These are phyloP conservation scores for Coilia nasus DNA, from an alignment of 2,797 vertebrate genomes.

Conservation along the genomic window DNA sequence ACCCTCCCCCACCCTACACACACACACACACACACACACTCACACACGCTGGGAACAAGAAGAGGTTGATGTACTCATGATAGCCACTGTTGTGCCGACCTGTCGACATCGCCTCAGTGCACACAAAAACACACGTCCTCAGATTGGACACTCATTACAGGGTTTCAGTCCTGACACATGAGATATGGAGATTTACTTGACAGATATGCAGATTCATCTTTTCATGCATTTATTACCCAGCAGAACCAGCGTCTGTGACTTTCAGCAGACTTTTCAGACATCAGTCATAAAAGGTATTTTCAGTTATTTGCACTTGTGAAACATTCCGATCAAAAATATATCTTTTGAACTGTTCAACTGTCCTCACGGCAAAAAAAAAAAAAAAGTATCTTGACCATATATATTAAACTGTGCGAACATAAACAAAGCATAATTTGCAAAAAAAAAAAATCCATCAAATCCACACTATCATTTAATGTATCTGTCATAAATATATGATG, in stretches of 20 bases:
- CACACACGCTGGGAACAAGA: slow-evolving; percentile 27
- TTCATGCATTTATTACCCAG: neutral
- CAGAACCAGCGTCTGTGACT: neutral
- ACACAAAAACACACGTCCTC: neutral
- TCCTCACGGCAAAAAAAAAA: neutral
- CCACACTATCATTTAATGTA: neutral
- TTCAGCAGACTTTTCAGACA: too few relatives aligned
- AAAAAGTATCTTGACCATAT: neutral
- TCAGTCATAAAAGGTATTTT: neutral
- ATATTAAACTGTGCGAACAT: neutral
- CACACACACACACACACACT: slow-evolving; percentile 1
- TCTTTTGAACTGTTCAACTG: neutral
- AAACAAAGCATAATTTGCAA: neutral
- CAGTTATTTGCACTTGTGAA: neutral
- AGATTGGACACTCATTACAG: slow-evolving; percentile 7
- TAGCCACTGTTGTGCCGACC: slow-evolving; percentile 42
- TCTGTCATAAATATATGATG: slow-evolving; percentile 50
- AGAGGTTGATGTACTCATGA: slow-evolving; percentile 63
- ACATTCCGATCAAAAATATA: neutral
- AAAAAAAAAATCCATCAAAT: neutral
- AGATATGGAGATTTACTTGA: neutral
- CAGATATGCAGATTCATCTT: neutral
- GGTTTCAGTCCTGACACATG: neutral
- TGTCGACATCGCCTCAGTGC: slow-evolving; percentile 27
- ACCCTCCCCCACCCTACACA: slow-evolving; percentile 41